These are phyloP conservation scores for Plagodis pulveraria DNA, from an alignment of 2,888 invertebrate species.

Conservation along the genomic window DNA sequence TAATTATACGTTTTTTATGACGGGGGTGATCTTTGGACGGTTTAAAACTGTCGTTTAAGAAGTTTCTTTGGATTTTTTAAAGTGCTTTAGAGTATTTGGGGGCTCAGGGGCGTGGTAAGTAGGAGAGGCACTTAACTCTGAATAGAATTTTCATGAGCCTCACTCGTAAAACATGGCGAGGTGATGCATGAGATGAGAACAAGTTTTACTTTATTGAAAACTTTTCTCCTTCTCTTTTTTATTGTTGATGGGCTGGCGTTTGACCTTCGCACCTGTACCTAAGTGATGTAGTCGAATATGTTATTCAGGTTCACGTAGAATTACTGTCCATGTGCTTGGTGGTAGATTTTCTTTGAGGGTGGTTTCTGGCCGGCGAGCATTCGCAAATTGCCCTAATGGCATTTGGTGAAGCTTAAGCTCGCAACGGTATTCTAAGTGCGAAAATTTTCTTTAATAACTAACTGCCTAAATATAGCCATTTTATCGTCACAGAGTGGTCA, in stretches of 20 bases:
- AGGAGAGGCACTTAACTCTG: constrained; percentile 28
- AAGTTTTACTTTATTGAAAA: constrained; percentile 19
- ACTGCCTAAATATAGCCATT: too few relatives aligned
- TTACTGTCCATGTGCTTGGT: too few relatives aligned
- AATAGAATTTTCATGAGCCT: constrained; percentile 30
- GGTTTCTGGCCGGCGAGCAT: too few relatives aligned
- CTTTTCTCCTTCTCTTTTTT: constrained; percentile 13
- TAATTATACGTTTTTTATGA: constrained; percentile 42
- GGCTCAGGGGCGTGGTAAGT: constrained; percentile 24
- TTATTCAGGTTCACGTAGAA: too few relatives aligned
- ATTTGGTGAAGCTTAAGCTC: too few relatives aligned
- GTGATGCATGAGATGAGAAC: constrained; percentile 15
- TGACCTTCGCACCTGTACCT: too few relatives aligned
- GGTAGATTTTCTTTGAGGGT: too few relatives aligned
- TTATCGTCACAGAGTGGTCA: too few relatives aligned
- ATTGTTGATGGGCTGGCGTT: background rate
- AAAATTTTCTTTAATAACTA: too few relatives aligned
- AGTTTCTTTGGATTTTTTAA: constrained; percentile 33
- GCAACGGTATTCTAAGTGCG: too few relatives aligned
- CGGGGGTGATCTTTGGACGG: constrained; percentile 36
- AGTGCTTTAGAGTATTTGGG: constrained; percentile 30
- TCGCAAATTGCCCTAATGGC: too few relatives aligned
- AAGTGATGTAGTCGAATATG: too few relatives aligned
- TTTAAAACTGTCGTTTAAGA: constrained; percentile 42
- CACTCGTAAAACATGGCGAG: constrained; percentile 27